Conservation (phyloP, 2,888 invertebrate genomes). For the Catonia carolina region DNA sequence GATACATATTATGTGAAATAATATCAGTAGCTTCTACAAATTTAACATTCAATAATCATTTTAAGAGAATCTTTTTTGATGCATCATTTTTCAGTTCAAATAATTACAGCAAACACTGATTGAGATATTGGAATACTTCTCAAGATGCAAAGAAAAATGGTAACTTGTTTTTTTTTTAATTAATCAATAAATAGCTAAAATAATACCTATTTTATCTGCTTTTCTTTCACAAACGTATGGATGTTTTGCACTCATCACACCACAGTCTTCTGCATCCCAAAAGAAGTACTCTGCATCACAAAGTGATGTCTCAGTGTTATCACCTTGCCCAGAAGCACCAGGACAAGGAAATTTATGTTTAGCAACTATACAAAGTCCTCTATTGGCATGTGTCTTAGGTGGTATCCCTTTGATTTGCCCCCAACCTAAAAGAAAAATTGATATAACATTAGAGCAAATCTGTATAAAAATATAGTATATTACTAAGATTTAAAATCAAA, state of each 20-base stretch:
- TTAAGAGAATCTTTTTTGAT: too few species aligned
- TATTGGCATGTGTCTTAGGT: conserved; percentile 32
- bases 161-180: too few species aligned
- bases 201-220: conserved; percentile 45
- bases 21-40: too few species aligned
- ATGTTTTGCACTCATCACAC: conserved; percentile 39
- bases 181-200: too few species aligned
- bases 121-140: too few species aligned
- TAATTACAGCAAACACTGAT: too few species aligned
- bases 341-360: conserved; percentile 43
- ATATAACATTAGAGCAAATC: background rate
- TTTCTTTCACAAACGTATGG: conserved; percentile 49
- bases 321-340: conserved; percentile 23
- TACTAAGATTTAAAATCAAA: too few species aligned
- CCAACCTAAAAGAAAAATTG: conserved; percentile 34
- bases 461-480: too few species aligned
- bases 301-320: conserved; percentile 27
- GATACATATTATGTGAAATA: too few species aligned
- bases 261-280: conserved; percentile 47
- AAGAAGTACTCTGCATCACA: conserved; percentile 46
- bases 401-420: conserved; percentile 26
- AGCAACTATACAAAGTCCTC: conserved; percentile 43
- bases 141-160: too few species aligned
- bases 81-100: too few species aligned
- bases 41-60: too few species aligned